phyloP scores from a whole-genome alignment of 2,888 invertebrate genomes.

The Quadroppia sp. region DNA sequence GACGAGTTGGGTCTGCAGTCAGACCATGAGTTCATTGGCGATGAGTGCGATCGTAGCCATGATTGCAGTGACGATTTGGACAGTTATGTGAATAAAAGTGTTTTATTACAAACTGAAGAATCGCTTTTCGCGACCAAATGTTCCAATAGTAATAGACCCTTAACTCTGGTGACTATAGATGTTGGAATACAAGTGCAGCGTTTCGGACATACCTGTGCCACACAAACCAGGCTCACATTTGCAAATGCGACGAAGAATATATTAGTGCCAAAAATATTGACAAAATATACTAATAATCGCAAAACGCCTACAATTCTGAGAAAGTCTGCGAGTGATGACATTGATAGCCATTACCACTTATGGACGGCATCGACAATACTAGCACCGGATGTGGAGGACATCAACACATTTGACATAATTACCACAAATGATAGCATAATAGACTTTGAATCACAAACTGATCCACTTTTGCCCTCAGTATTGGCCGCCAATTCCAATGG shows the following conservation, averaged over 20 bases:
- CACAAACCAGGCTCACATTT: conserved; percentile 37
- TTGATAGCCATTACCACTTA: background rate
- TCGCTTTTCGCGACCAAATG: background rate
- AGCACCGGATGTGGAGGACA: background rate
- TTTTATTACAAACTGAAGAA: conserved; percentile 28
- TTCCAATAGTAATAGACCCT: background rate
- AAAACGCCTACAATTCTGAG: background rate
- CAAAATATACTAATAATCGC: too few relatives aligned
- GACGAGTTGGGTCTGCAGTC: conserved; percentile 24
- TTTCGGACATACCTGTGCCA: conserved; percentile 22
- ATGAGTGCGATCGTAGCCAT: background rate
- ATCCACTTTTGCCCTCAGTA: conserved; percentile 45
- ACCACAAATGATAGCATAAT: background rate
- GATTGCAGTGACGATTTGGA: background rate
- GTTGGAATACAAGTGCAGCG: conserved; percentile 35
- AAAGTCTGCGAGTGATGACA: conserved; percentile 12
- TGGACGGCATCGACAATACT: background rate
- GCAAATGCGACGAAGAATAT: background rate
- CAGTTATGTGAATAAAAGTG: conserved; percentile 14
- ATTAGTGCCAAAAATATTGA: conserved; percentile 39
- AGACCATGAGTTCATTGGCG: background rate
- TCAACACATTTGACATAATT: background rate
- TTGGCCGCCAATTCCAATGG: conserved; percentile 47
- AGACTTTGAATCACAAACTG: conserved; percentile 48
- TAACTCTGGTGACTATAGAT: conserved; percentile 21